These are phyloP conservation scores for Pocillopora damicornis DNA, from an alignment of 64 coral and sea anemone genomes.

Conservation along the genomic window DNA sequence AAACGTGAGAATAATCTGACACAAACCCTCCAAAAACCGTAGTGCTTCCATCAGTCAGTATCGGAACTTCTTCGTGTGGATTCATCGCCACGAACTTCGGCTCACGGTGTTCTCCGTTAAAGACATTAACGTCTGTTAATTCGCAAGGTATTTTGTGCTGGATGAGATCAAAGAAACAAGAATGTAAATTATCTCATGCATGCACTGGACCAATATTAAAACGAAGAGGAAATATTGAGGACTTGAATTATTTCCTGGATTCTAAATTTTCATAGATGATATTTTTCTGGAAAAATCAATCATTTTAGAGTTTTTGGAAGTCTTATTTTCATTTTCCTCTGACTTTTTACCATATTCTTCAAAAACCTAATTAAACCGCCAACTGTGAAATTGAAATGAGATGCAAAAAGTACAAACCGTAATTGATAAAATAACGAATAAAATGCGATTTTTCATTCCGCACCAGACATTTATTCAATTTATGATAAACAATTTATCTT, in stretches of 20 bases:
- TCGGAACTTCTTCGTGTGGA: slow-evolving; percentile 75
- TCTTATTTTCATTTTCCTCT: no score
- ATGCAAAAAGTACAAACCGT: no score
- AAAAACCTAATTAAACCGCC: no score
- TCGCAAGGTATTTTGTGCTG: slow-evolving; percentile 76
- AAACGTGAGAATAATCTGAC: not conserved
- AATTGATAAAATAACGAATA: no score
- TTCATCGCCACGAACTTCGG: slow-evolving; percentile 52
- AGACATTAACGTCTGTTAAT: slow-evolving; percentile 59
- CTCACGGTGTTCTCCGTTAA: slow-evolving; percentile 56
- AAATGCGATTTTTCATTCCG: no score
- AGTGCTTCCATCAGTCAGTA: slow-evolving; percentile 56
- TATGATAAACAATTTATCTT: no score
- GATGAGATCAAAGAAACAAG: not conserved
- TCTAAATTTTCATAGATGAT: no score
- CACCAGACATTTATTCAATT: no score
- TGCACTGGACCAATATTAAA: not conserved
- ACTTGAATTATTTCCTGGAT: not conserved
- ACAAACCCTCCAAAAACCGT: slow-evolving; percentile 79
- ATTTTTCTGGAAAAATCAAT: no score
- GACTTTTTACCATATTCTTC: no score
- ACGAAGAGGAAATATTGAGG: not conserved
- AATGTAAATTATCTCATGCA: not conserved
- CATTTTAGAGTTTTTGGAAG: no score
- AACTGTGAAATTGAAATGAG: no score